phyloP scores from a whole-genome alignment of 1,140 invertebrate species.

The Bombus difficillimus region DNA sequence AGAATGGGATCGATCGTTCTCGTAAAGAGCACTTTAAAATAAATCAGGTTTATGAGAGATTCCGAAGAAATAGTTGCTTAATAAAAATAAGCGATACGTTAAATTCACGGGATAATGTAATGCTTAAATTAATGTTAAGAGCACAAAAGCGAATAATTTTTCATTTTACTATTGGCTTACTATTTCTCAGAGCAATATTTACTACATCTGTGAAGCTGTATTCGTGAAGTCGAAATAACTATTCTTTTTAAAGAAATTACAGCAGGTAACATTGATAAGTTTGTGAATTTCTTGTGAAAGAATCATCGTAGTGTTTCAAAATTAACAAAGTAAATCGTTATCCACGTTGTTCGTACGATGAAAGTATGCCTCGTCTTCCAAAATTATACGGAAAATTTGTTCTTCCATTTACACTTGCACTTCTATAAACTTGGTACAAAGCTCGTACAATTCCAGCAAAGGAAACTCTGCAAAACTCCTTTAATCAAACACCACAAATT shows the following conservation, averaged over 20 bases:
- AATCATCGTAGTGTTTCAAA: background rate
- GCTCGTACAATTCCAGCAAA: background rate
- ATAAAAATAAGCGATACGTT: conserved; percentile 3
- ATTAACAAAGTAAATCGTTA: background rate
- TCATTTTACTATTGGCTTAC: background rate
- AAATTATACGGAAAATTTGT: background rate
- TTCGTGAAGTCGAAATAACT: no score
- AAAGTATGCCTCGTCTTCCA: background rate
- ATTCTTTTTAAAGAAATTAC: no score
- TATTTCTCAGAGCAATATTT: background rate
- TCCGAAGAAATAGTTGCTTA: background rate
- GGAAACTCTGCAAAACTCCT: background rate
- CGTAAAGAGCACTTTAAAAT: background rate
- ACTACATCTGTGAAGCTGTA: background rate
- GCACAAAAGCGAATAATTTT: background rate
- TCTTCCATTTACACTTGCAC: background rate
- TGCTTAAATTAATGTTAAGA: no score
- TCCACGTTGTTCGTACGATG: background rate
- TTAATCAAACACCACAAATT: background rate
- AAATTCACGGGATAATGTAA: background rate
- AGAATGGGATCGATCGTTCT: conserved; percentile 15
- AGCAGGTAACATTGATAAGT: background rate
- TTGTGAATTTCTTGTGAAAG: background rate
- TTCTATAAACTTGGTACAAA: background rate
- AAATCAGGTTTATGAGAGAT: conserved; percentile 19